Evolutionary conservation across 1,140 invertebrate species (phyloP), one percentile per base, ranked within the genome.

Genomic region (Charaxes varanes): DNA sequence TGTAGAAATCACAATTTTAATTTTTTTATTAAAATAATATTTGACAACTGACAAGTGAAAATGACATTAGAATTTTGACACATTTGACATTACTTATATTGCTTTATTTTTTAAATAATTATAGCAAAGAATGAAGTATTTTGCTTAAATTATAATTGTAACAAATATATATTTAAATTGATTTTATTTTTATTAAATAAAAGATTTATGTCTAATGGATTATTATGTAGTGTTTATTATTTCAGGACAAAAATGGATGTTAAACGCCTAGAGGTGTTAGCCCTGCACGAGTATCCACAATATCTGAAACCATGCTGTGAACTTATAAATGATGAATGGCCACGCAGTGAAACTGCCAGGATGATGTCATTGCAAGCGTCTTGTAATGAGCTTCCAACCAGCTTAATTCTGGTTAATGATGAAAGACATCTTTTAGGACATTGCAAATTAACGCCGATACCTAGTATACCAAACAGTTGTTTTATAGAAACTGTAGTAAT

Each of bases 291-390:
- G 50, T 77, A 90, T 58, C 90, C 90, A 23, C 86, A 93, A 62
- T 88, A 90, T 54, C 73, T 89, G 22, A 79, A 86, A 63, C 76
- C 88, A 63, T 92, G 91, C 56, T 92, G 90, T 68, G 83, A 87
- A 50, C 80, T 94, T 41, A 87, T 94, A 41, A 94, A 94, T 77
- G 87, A 89, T 21, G 91, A 94, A 87, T 94, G 92, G 92, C 90
- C 90, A 51, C 84, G 92, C 42, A 93, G 91, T 48, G 87, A 90
- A 68, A 90, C 89, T 31, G 90, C 91, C 45, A 85, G 92, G 80
- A 86, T 93, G 74, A 86, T 89, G 68, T 91, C 88, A 24, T 69
- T 94, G 16, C 78, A 88, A 65, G 82, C 86, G 13, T 93, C 92
- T 0, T 90, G 89, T 58, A 90, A 93, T 58, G 62, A 80, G 22